Evolutionary conservation across 2,888 invertebrate species (phyloP).

Genomic region (Steinernema scapterisci): DNA sequence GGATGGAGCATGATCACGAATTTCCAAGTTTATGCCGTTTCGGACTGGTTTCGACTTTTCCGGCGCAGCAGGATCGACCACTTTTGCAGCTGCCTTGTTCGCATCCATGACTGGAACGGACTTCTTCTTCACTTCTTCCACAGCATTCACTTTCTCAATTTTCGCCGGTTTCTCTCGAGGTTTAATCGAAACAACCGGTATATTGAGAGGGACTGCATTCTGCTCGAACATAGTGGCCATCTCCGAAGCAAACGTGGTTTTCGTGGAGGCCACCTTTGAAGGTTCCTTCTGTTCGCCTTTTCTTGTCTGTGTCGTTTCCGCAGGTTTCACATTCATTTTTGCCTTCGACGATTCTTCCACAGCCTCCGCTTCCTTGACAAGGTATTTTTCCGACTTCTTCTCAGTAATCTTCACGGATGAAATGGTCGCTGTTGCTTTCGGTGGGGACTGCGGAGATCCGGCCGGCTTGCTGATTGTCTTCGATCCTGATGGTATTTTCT

Average conservation of each 20-base stretch:
- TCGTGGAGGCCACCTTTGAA: neutral
- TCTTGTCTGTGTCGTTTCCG: neutral
- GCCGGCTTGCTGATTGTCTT: neutral
- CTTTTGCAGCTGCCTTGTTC: too few species aligned
- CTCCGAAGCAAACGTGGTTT: neutral
- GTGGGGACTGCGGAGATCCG: neutral
- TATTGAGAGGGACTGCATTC: neutral
- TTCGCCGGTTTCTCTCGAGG: neutral
- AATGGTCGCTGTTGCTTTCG: neutral
- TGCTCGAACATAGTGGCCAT: neutral
- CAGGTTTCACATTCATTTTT: neutral
- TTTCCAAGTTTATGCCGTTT: too few species aligned
- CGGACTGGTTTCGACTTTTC: too few species aligned
- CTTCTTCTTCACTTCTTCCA: too few species aligned
- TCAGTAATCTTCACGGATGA: neutral
- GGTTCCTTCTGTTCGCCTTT: too few species aligned
- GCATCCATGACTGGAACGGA: too few species aligned
- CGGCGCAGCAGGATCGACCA: too few species aligned
- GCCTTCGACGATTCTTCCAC: too few species aligned
- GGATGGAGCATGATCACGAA: too few species aligned
- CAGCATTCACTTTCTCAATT: too few species aligned
- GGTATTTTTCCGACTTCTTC: too few species aligned
- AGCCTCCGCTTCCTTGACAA: too few species aligned
- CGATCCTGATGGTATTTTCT: neutral
- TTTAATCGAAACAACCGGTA: neutral